Evolutionary conservation across 2,797 vertebrate species (phyloP), one percentile per base, ranked within the genome.

Genomic region (Enteromius trimaculatus): DNA sequence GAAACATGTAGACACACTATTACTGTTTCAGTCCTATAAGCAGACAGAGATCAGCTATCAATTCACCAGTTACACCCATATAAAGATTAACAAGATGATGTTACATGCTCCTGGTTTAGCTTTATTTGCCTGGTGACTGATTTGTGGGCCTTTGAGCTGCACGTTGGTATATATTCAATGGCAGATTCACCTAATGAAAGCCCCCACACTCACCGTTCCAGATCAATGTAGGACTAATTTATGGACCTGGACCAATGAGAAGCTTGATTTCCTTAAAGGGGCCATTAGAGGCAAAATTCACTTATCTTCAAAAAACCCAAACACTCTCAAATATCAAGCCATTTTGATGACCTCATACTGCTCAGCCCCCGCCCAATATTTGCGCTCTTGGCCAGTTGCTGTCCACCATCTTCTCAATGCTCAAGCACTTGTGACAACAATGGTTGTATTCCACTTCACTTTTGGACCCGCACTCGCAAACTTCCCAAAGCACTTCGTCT

Each of bases 51-150:
- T 31, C 29, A 69, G 55, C 55, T 71, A 64, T 72, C 19, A 64
- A 16, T 65, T 79, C 62, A 68, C 9, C 14, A 79, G 10, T 74
- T 19, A 29, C n/a, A 39, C n/a, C 17, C 34, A 77, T 47, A 10
- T 16, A n/a, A 75, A 62, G 34, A 58, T 78, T 19, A 13, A 31
- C 19, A 58, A 42, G 74, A 34, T 77, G 82, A 78, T 23, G 13
- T 70, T 62, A 60, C 17, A 17, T 23, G 34, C 39, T 21, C 68
- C 26, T 49, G 49, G 19, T 34, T 81, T 78, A 58, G 58, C 31
- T 85, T 86, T 29, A 37, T 68, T 47, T 79, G 58, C 55, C 66
- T 70, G 71, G 16, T 19, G 55, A 64, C 65, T 85, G 79, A 85
- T 81, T 77, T 78, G 81, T 39, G 53, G 26, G 42, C 1, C 71